phyloP scores from a whole-genome alignment of 1,140 invertebrate genomes.

The Drosophila jambulina region DNA sequence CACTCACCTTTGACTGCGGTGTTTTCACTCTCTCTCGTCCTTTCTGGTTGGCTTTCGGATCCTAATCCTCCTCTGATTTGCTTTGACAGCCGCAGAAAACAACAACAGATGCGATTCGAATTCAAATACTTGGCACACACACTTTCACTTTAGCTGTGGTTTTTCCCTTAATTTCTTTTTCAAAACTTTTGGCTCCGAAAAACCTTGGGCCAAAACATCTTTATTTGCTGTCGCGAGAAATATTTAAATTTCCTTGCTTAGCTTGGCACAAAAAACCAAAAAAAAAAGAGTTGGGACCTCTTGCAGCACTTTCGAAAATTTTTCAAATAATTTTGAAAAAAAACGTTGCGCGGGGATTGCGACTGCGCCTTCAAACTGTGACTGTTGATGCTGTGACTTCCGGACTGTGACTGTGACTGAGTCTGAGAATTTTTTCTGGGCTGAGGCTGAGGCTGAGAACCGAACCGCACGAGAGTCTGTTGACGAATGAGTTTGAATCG shows the following conservation, averaged over 20 bases:
- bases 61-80: slow-evolving; percentile 49
- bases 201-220: slow-evolving; percentile 21
- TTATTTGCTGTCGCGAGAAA: slow-evolving; percentile 12
- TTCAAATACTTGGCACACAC: slow-evolving; percentile 25
- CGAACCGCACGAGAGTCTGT: slow-evolving; percentile 75
- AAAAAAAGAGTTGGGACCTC: neutral
- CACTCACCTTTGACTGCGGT: slow-evolving; percentile 59
- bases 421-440: slow-evolving; percentile 15
- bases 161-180: slow-evolving; percentile 7
- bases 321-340: slow-evolving; percentile 24
- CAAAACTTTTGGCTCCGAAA: slow-evolving; percentile 15
- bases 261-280: slow-evolving; percentile 33
- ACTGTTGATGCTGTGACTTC: slow-evolving; percentile 8
- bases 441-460: slow-evolving; percentile 57
- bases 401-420: slow-evolving; percentile 27
- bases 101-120: slow-evolving; percentile 17
- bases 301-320: slow-evolving; percentile 25
- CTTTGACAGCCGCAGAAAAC: slow-evolving; percentile 27
- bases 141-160: slow-evolving; percentile 25
- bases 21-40: slow-evolving; percentile 26
- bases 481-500: slow-evolving; percentile 66
- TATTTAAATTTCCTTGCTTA: slow-evolving; percentile 28
- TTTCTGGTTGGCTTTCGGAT: slow-evolving; percentile 15
- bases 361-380: slow-evolving; percentile 22
- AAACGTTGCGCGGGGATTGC: slow-evolving; percentile 14